phyloP scores from a whole-genome alignment of 2,797 vertebrate species.

The Aphelocoma californica region DNA sequence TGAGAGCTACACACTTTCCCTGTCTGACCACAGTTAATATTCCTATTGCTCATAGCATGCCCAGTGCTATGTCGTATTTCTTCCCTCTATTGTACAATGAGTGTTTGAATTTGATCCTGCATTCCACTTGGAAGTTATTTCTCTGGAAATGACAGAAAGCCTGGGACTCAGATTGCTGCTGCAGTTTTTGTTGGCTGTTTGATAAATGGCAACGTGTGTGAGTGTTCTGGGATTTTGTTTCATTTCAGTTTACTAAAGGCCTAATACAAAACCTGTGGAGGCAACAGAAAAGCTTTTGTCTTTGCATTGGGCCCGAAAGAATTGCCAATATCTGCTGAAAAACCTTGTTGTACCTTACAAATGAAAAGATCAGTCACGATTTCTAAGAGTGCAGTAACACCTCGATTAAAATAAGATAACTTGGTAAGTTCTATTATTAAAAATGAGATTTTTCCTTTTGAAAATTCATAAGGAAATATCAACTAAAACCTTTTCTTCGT shows the following conservation, averaged over 20 bases:
- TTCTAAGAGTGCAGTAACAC: not conserved
- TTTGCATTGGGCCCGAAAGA: conserved; percentile 37
- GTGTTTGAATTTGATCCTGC: not conserved
- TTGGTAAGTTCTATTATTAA: not conserved
- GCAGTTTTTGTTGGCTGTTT: not conserved
- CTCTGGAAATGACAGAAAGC: not conserved
- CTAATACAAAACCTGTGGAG: not conserved
- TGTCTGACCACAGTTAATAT: not conserved
- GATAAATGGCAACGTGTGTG: not conserved
- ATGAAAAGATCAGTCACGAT: not conserved
- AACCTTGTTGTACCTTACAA: not conserved
- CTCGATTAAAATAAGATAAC: not conserved
- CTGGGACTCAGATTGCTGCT: not conserved
- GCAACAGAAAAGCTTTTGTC: not conserved
- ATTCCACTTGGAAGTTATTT: not conserved
- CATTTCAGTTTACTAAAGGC: conserved; percentile 34
- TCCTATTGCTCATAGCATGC: not conserved
- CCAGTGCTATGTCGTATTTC: not conserved
- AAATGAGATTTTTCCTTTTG: not conserved
- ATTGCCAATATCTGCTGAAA: conserved; percentile 16
- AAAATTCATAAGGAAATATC: not conserved
- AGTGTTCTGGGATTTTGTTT: conserved; percentile 5
- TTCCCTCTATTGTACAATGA: not conserved
- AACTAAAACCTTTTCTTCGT: not conserved
- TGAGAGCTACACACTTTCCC: not conserved